Conservation (phyloP, 2,113 vertebrate species). For the Perca schrenkii region DNA sequence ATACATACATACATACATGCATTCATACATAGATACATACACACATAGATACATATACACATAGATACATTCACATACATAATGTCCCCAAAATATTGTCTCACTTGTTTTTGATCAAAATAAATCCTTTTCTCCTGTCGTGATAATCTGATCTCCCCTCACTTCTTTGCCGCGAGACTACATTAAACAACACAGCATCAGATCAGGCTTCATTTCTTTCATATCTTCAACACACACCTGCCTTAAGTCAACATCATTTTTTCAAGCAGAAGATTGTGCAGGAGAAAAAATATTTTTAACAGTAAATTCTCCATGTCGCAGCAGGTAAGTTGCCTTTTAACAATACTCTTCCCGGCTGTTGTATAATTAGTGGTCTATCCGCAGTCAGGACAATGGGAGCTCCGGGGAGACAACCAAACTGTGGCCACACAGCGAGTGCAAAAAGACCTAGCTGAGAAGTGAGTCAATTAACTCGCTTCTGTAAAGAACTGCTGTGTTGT, state of each 20-base stretch:
- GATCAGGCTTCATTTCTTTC: slow-evolving; percentile 15
- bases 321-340: background rate
- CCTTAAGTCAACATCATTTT: background rate
- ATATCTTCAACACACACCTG: slow-evolving; percentile 8
- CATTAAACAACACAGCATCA: background rate
- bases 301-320: background rate
- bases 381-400: slow-evolving; percentile 27
- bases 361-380: slow-evolving; percentile 63
- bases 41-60: no score
- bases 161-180: background rate
- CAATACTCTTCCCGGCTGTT: slow-evolving; percentile 15
- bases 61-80: no score
- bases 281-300: background rate
- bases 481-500: background rate
- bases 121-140: slow-evolving; percentile 1
- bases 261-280: background rate
- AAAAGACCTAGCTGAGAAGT: slow-evolving; percentile 33
- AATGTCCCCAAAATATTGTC: background rate
- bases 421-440: slow-evolving; percentile 33
- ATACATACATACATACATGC: no score
- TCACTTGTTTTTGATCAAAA: background rate
- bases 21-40: no score
- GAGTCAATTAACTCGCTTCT: slow-evolving; percentile 41
- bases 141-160: slow-evolving; percentile 8
- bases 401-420: slow-evolving; percentile 18